phyloP scores from a whole-genome alignment of 1,140 invertebrate species.

The Helicoverpa zea region DNA sequence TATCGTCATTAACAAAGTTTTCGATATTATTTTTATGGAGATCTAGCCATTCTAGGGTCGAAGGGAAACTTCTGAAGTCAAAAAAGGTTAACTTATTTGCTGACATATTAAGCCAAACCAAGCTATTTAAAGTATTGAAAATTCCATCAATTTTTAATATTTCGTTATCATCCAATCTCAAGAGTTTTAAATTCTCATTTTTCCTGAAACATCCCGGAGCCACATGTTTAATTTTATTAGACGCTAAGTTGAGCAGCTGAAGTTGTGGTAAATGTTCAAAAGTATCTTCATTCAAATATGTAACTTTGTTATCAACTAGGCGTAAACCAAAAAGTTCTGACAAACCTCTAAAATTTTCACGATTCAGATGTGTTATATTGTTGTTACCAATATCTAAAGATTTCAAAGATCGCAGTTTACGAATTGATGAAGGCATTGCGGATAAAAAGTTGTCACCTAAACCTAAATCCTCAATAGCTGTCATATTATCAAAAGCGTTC shows the following conservation, averaged over 20 bases:
- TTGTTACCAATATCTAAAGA: constrained; percentile 94
- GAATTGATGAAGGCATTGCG: constrained; percentile 91
- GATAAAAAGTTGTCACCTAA: constrained; percentile 92
- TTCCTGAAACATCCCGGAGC: constrained; percentile 89
- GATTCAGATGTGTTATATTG: constrained; percentile 88
- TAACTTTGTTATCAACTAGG: constrained; percentile 90
- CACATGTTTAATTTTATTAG: constrained; percentile 90
- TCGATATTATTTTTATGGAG: constrained; percentile 90
- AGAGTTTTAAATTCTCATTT: constrained; percentile 89
- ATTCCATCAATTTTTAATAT: constrained; percentile 90
- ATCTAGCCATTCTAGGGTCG: constrained; percentile 91
- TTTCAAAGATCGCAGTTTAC: constrained; percentile 90
- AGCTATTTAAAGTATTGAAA: constrained; percentile 88
- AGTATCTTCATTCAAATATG: constrained; percentile 89
- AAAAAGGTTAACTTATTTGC: constrained; percentile 90
- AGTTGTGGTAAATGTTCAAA: constrained; percentile 89
- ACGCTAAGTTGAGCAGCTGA: constrained; percentile 90
- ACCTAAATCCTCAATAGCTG: constrained; percentile 92
- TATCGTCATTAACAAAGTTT: constrained; percentile 77
- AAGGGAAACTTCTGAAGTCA: constrained; percentile 90
- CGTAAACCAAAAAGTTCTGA: constrained; percentile 89
- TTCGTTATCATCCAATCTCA: constrained; percentile 90
- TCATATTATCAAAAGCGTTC: constrained; percentile 93
- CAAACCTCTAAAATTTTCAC: constrained; percentile 89
- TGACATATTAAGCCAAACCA: constrained; percentile 91